phyloP scores from a whole-genome alignment of 2,113 vertebrate species.

The Microtus pennsylvanicus region DNA sequence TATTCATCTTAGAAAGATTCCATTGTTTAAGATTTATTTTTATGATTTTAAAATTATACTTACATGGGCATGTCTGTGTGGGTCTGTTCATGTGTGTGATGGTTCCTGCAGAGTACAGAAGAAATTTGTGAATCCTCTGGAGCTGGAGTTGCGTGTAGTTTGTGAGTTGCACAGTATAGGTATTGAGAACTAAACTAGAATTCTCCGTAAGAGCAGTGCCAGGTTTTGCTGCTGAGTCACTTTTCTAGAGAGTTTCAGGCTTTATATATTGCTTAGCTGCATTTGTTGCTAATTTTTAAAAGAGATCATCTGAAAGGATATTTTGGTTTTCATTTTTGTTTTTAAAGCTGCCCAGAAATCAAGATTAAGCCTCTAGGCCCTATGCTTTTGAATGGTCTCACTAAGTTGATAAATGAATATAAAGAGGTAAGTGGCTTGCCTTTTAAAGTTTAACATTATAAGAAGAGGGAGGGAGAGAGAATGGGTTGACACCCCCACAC shows the following conservation, averaged over 20 bases:
- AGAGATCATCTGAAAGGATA: conserved; percentile 55
- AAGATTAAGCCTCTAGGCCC: conserved; percentile 97
- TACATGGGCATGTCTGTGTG: neutral
- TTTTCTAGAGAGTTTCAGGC: conserved; percentile 5
- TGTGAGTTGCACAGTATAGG: neutral
- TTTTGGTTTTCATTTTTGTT: conserved; percentile 61
- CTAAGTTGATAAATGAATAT: conserved; percentile 98
- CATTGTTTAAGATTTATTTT: neutral
- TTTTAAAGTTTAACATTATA: conserved; percentile 46
- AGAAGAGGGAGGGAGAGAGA: too few species aligned
- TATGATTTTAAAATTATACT: neutral
- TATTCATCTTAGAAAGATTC: neutral
- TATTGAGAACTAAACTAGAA: neutral
- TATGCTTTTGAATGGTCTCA: conserved; percentile 99
- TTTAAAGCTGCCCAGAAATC: conserved; percentile 94
- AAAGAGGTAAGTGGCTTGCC: conserved; percentile 92
- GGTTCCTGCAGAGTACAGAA: neutral
- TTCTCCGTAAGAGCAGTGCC: neutral
- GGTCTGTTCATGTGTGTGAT: neutral
- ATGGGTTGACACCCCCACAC: too few species aligned
- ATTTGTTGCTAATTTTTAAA: conserved; percentile 47
- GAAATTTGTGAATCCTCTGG: neutral
- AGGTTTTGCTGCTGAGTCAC: neutral
- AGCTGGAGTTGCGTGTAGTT: neutral
- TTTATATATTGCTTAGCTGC: conserved; percentile 26